Evolutionary conservation across 2,888 invertebrate species (phyloP), one percentile per base, ranked within the genome.

Genomic region (Lycaena phlaeas): DNA sequence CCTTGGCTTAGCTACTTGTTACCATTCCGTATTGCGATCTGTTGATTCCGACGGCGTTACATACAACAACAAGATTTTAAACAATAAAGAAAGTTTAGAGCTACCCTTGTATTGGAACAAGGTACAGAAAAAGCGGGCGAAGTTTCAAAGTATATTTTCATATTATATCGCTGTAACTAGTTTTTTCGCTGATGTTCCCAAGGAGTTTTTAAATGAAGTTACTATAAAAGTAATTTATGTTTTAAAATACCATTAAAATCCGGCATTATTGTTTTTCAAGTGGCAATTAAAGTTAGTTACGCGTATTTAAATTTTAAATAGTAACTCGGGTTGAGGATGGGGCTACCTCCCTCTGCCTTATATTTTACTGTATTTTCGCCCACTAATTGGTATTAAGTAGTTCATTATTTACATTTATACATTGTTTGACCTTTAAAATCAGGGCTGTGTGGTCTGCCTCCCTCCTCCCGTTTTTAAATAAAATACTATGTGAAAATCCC

Each of bases 21-120:
- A 45, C 30, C 42, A 43, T 41, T 38, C 36, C 38, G 38, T 43
- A 41, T 38, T 40, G 36, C 45, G 38, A 47, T 45, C 47, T 47
- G 47, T 47, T 47, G 47, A 47, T 43, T 47, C 47, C 40, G 12
- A 34, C 36, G 38, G 42, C 42, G 45, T 45, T 42, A 43, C 42
- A 45, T 42, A 38, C 29, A 41, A 43, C 43, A 45, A 47, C 42
- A 47, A 40, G 42, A 47, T 47, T 45, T 47, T 45, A 47, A 46
- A 47, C 47, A 47, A 45, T 45, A 38, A 45, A 47, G 31, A 43
- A 47, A 47, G 45, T 47, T 44, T 36, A 47, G 45, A 36, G 42
- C 40, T 42, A 37, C 40, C 30, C 34, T 36, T 22, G 12, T 36
- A 36, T 36, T 22, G 25, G n/a, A 36, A 36, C 22, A 30, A 25